Percentiles rank a stretch among this genome's conserved stretches.
Evolutionary conservation across 2,113 vertebrate species (phyloP).

Genomic region (Phaethon lepturus): DNA sequence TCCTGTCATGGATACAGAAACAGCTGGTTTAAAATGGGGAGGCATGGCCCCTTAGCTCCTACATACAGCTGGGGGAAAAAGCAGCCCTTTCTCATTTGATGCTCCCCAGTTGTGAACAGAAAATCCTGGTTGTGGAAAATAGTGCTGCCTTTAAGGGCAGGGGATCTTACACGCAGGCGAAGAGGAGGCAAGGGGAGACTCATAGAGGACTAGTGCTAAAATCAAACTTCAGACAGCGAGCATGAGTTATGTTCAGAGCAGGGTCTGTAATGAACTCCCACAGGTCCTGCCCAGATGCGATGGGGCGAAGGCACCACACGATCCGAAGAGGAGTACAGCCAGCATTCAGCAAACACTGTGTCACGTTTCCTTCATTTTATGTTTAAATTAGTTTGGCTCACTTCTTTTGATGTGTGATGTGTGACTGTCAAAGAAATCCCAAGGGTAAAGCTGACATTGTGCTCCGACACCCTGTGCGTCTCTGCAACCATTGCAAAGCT

Average conservation of each 20-base stretch:
- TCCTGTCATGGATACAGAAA: background rate
- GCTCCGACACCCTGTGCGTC: background rate
- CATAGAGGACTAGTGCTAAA: background rate
- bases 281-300: background rate
- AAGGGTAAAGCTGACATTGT: background rate
- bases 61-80: background rate
- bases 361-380: background rate
- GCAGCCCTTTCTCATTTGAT: background rate
- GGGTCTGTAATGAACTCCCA: background rate
- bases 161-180: background rate
- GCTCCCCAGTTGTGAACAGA: background rate
- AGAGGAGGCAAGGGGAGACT: background rate
- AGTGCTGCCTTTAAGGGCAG: background rate
- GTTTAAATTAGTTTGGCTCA: background rate
- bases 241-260: background rate
- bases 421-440: background rate
- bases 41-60: background rate
- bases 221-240: background rate
- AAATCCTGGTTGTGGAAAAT: background rate
- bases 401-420: background rate
- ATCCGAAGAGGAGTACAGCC: background rate
- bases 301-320: rapidly evolving
- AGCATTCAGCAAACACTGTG: background rate
- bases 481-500: background rate
- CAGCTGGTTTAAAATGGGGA: background rate